Conservation (phyloP, 1,140 invertebrate genomes). For the Portunus trituberculatus region DNA sequence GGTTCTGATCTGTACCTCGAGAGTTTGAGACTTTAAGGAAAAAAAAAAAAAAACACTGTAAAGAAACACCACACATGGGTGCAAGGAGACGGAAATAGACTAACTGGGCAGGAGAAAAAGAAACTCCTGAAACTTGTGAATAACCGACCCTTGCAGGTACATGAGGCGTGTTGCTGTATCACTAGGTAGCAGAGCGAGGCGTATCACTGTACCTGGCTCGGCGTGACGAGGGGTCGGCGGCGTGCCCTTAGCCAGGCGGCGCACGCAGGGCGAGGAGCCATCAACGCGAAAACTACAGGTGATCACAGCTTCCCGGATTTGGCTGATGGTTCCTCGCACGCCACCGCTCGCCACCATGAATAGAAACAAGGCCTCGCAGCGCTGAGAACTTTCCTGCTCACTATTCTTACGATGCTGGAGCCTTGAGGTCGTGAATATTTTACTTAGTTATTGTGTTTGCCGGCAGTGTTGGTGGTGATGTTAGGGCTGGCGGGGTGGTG, state of each 20-base stretch:
- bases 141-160: background rate
- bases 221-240: constrained; percentile 10
- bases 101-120: background rate
- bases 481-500: background rate
- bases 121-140: background rate
- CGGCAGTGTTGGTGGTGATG: constrained; percentile 17
- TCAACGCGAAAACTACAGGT: constrained; percentile 16
- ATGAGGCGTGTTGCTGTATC: background rate
- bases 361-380: constrained; percentile 42
- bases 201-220: background rate
- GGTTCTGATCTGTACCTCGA: too few relatives aligned
- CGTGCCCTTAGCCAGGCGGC: constrained; percentile 32
- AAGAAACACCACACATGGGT: too few relatives aligned
- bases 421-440: constrained; percentile 31
- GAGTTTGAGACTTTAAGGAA: background rate
- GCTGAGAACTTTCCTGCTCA: constrained; percentile 35
- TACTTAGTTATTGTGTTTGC: constrained; percentile 25
- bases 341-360: constrained; percentile 45
- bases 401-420: background rate
- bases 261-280: constrained; percentile 40
- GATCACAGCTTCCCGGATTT: constrained; percentile 45
- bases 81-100: too few relatives aligned
- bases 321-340: constrained; percentile 43
- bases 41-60: constrained; percentile 39
- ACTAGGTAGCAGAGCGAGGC: background rate